Percentiles rank a stretch among this genome's conserved stretches.
These are phyloP conservation scores for Sinelater perroti DNA, from an alignment of 2,888 invertebrate genomes.

Conservation along the genomic window DNA sequence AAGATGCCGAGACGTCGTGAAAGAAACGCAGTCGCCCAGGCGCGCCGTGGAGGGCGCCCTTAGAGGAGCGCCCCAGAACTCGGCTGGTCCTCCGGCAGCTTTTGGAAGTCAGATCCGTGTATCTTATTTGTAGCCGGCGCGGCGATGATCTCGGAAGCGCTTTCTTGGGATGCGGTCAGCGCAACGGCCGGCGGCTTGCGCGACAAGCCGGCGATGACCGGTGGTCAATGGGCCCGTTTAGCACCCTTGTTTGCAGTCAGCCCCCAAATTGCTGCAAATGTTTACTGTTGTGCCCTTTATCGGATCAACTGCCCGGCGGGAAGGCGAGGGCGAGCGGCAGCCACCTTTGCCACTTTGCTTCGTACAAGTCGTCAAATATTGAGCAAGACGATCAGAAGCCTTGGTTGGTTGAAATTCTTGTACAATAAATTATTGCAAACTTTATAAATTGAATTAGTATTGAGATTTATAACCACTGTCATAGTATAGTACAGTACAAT, in stretches of 20 bases:
- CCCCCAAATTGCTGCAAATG: slow-evolving; percentile 57
- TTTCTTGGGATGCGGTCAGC: slow-evolving; percentile 28
- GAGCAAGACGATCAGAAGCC: too few relatives aligned
- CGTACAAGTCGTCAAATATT: not conserved
- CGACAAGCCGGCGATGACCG: slow-evolving; percentile 51
- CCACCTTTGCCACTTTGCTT: slow-evolving; percentile 1
- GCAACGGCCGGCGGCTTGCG: slow-evolving; percentile 25
- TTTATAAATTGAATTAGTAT: too few relatives aligned
- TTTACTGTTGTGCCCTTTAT: slow-evolving; percentile 48
- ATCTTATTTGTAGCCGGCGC: slow-evolving; percentile 31
- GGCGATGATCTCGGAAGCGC: slow-evolving; percentile 13
- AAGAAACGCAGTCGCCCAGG: slow-evolving; percentile 48
- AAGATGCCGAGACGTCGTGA: slow-evolving; percentile 46
- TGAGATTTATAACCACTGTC: too few relatives aligned
- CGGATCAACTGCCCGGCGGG: too few relatives aligned
- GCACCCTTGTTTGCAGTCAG: slow-evolving; percentile 60
- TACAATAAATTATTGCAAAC: too few relatives aligned
- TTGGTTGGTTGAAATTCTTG: too few relatives aligned
- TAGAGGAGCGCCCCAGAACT: slow-evolving; percentile 7
- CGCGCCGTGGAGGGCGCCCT: slow-evolving; percentile 13
- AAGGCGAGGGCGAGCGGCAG: too few relatives aligned
- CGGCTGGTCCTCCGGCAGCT: slow-evolving; percentile 30
- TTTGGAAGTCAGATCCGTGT: slow-evolving; percentile 32
- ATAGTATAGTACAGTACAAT: too few relatives aligned
- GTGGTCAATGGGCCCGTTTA: slow-evolving; percentile 58